These are phyloP conservation scores for Trichosurus vulpecula DNA, from an alignment of 2,797 vertebrate species.

Conservation along the genomic window DNA sequence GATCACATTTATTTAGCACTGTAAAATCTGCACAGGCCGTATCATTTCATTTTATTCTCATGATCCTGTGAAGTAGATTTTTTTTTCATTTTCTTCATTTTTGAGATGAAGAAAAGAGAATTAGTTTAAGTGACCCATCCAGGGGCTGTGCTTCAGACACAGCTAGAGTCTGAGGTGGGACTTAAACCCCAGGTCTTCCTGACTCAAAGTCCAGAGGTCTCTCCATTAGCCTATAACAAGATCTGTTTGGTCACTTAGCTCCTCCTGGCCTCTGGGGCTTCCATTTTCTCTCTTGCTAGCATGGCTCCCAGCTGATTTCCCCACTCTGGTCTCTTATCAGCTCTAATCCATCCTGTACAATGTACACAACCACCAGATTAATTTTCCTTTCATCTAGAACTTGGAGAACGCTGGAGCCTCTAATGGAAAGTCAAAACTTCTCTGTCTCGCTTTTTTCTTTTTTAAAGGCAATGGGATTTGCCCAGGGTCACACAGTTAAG, in stretches of 20 bases:
- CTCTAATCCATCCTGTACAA: not conserved
- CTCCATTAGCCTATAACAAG: too few species aligned
- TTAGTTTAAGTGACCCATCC: too few species aligned
- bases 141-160: too few species aligned
- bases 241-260: too few species aligned
- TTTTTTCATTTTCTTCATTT: not conserved
- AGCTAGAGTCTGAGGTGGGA: too few species aligned
- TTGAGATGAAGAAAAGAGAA: constrained; percentile 38
- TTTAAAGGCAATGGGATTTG: too few species aligned
- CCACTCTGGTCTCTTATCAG: not conserved
- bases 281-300: not conserved
- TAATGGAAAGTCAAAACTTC: not conserved
- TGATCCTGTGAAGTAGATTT: too few species aligned
- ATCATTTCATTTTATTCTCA: too few species aligned
- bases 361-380: not conserved
- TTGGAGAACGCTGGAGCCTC: not conserved
- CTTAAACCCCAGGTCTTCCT: not conserved
- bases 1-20: too few species aligned
- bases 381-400: not conserved
- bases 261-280: not conserved
- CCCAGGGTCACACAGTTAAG: too few species aligned
- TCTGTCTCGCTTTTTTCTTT: too few species aligned
- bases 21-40: too few species aligned
- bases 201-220: not conserved
- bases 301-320: not conserved